Percentiles rank a stretch among this genome's conserved stretches.
Evolutionary conservation across 2,888 invertebrate genomes (phyloP).

Genomic region (Orthosia incerta): DNA sequence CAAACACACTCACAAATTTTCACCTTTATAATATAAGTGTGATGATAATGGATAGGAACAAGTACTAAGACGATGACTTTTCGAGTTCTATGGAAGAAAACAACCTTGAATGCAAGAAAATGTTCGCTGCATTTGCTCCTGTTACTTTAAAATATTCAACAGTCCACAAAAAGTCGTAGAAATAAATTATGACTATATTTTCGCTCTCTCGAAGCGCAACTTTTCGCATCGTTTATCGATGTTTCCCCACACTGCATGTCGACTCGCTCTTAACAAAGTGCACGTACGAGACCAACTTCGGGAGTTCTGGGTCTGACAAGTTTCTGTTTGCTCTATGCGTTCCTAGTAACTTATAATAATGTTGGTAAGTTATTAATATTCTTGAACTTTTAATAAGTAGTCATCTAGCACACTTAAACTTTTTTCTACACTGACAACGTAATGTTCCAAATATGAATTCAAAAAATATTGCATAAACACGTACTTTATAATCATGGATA

Average conservation of each 20-base stretch:
- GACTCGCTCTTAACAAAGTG: conserved; percentile 18
- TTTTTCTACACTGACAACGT: too few relatives aligned
- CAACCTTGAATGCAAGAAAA: too few relatives aligned
- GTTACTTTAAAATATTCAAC: not conserved
- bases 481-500: too few relatives aligned
- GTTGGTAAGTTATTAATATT: conserved; percentile 6
- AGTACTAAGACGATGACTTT: too few relatives aligned
- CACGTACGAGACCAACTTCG: conserved; percentile 31
- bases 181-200: not conserved
- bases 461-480: too few relatives aligned
- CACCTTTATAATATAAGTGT: too few relatives aligned
- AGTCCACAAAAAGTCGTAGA: not conserved
- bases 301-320: conserved; percentile 16
- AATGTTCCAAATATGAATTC: too few relatives aligned
- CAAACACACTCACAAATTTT: too few relatives aligned
- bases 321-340: conserved; percentile 16
- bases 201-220: conserved; percentile 3
- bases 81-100: too few relatives aligned
- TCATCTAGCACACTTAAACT: too few relatives aligned
- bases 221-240: conserved; percentile 42
- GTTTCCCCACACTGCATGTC: conserved; percentile 16
- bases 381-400: not conserved
- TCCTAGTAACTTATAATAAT: conserved; percentile 15
- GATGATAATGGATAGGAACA: too few relatives aligned
- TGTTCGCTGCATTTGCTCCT: not conserved